These are phyloP conservation scores for Sphecodes monilicornis DNA, from an alignment of 2,888 invertebrate genomes.

Conservation along the genomic window DNA sequence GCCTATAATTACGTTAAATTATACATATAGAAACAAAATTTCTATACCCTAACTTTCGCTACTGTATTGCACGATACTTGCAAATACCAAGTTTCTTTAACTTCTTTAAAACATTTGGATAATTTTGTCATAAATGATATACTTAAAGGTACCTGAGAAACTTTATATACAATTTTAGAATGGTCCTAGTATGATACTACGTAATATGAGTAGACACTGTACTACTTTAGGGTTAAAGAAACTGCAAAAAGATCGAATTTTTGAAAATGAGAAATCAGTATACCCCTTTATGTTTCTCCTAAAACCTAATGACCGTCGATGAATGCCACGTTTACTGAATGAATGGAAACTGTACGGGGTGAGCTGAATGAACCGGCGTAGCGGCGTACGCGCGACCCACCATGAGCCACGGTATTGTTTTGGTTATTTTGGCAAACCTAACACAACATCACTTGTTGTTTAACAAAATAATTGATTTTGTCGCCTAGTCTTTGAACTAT, in stretches of 20 bases:
- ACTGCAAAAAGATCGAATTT: neutral
- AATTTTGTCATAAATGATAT: too few species aligned
- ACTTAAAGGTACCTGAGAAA: too few species aligned
- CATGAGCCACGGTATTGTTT: conserved; percentile 76
- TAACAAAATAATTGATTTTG: conserved; percentile 83
- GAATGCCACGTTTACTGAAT: conserved; percentile 34
- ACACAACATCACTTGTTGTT: conserved; percentile 83
- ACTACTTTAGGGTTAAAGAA: too few species aligned
- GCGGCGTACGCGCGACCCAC: conserved; percentile 42
- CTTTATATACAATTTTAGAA: too few species aligned
- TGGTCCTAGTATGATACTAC: too few species aligned
- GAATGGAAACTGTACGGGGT: conserved; percentile 55
- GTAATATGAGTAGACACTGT: too few species aligned
- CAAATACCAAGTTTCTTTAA: too few species aligned
- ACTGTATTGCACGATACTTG: too few species aligned
- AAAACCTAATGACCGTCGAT: conserved; percentile 13
- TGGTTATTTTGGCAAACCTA: conserved; percentile 84
- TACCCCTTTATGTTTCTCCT: neutral
- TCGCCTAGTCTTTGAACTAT: conserved; percentile 74
- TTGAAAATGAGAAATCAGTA: neutral
- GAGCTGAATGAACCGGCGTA: conserved; percentile 61
- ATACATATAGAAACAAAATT: too few species aligned
- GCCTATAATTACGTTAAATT: too few species aligned
- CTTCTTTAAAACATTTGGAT: too few species aligned
- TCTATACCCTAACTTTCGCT: too few species aligned